A percentile compares a stretch with the other conserved stretches of the same genome.
Conservation (phyloP, 2,113 vertebrate species). For the Chaetodon auriga region DNA sequence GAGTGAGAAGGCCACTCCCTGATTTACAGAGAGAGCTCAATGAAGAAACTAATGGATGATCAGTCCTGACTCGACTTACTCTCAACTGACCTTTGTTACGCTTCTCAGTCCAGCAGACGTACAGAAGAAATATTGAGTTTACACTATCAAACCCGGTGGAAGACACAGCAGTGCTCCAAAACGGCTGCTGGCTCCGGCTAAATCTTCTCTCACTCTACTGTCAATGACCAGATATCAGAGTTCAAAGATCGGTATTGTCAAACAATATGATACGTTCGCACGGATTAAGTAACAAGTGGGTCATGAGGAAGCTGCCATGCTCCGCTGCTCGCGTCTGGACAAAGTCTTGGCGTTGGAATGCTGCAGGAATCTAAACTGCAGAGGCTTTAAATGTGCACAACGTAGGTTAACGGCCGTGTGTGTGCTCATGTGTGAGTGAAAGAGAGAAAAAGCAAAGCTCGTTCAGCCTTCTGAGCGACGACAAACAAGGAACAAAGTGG, state of each 20-base stretch:
- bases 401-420: neutral
- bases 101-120: neutral
- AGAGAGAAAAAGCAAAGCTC: conserved; percentile 62
- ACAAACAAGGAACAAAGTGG: conserved; percentile 57
- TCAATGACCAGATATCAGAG: neutral
- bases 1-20: conserved; percentile 68
- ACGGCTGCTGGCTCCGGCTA: neutral
- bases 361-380: conserved; percentile 47
- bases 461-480: conserved; percentile 49
- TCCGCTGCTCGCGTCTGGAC: conserved; percentile 27
- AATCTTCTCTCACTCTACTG: neutral
- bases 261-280: neutral
- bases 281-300: conserved; percentile 16
- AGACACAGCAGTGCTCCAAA: neutral
- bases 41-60: conserved; percentile 23
- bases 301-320: conserved; percentile 11
- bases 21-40: conserved; percentile 39
- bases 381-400: neutral
- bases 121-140: neutral
- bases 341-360: conserved; percentile 47
- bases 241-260: conserved; percentile 6
- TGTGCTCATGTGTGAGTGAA: conserved; percentile 30
- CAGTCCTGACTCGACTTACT: conserved; percentile 1
- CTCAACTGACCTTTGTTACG: neutral
- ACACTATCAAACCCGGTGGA: neutral